A percentile compares a stretch with the other conserved stretches of the same genome.
phyloP scores from a whole-genome alignment of 1,140 invertebrate species.

The Scaptodrosophila lebanonensis region DNA sequence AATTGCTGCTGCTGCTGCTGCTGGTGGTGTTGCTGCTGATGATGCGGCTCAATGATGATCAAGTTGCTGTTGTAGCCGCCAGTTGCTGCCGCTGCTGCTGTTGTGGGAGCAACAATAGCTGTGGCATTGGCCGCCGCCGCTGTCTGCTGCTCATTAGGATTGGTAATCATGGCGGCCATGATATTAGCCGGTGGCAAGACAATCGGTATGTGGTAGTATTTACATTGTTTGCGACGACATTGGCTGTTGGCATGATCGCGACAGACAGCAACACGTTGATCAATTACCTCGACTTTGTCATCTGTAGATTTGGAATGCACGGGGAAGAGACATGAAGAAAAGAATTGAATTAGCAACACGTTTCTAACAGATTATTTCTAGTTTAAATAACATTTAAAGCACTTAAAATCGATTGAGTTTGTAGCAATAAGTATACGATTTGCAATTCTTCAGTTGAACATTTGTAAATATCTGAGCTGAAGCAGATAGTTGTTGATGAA shows the following conservation, averaged over 20 bases:
- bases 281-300: slow-evolving; percentile 94
- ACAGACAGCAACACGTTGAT: slow-evolving; percentile 95
- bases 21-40: slow-evolving; percentile 44
- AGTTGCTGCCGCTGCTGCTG: slow-evolving; percentile 35
- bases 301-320: slow-evolving; percentile 79
- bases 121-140: slow-evolving; percentile 21
- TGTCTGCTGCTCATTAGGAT: slow-evolving; percentile 53
- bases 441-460: too few species aligned
- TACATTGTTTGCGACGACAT: slow-evolving; percentile 92
- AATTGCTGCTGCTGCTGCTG: slow-evolving; percentile 46
- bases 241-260: slow-evolving; percentile 94
- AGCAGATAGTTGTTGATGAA: too few species aligned
- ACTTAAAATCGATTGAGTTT: too few species aligned
- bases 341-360: slow-evolving; percentile 21
- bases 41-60: slow-evolving; percentile 71
- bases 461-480: too few species aligned
- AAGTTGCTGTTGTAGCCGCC: slow-evolving; percentile 54
- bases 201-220: slow-evolving; percentile 95
- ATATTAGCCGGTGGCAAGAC: slow-evolving; percentile 85
- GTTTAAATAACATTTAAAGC: slow-evolving; percentile 62
- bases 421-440: too few species aligned
- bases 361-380: neutral
- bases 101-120: slow-evolving; percentile 34
- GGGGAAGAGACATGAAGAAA: slow-evolving; percentile 12
- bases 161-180: slow-evolving; percentile 75